Percentiles rank a stretch among this genome's conserved stretches.
phyloP scores from a whole-genome alignment of 2,888 invertebrate species.

The Acrocyrtus sp. region DNA sequence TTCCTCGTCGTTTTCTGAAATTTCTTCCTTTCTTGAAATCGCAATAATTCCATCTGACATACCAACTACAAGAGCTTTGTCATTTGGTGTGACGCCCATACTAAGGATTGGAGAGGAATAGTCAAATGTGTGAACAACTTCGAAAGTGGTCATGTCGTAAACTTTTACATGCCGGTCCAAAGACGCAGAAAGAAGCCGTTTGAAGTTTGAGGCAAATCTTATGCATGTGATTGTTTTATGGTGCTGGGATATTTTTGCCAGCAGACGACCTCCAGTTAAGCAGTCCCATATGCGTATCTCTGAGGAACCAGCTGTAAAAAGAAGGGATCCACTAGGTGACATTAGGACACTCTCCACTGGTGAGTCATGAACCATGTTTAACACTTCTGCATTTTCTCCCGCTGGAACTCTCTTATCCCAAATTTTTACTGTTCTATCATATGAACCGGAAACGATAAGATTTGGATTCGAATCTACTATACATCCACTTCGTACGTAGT shows the following conservation, averaged over 20 bases:
- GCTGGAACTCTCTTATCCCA: constrained; percentile 81
- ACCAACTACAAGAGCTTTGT: constrained; percentile 88
- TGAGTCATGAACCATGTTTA: constrained; percentile 85
- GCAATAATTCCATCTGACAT: constrained; percentile 94
- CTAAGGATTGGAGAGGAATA: constrained; percentile 92
- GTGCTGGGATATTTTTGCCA: constrained; percentile 88
- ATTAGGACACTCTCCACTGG: constrained; percentile 91
- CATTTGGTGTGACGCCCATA: constrained; percentile 73
- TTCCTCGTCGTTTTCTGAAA: constrained; percentile 65
- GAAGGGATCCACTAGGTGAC: constrained; percentile 88
- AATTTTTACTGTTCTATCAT: constrained; percentile 87
- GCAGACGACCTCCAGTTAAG: constrained; percentile 83
- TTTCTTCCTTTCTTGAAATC: constrained; percentile 74
- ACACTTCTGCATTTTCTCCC: constrained; percentile 70
- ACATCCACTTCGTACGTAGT: constrained; percentile 76
- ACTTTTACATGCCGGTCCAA: constrained; percentile 94
- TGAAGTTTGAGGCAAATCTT: constrained; percentile 82
- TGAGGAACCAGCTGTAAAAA: constrained; percentile 91
- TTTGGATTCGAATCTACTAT: constrained; percentile 70
- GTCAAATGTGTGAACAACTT: constrained; percentile 87
- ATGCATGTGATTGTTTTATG: constrained; percentile 95
- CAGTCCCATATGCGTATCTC: constrained; percentile 95
- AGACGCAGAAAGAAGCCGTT: constrained; percentile 86
- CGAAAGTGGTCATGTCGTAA: constrained; percentile 87
- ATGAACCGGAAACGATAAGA: constrained; percentile 85